These are phyloP conservation scores for Azemiops feae DNA, from an alignment of 2,113 vertebrate genomes.

Conservation along the genomic window DNA sequence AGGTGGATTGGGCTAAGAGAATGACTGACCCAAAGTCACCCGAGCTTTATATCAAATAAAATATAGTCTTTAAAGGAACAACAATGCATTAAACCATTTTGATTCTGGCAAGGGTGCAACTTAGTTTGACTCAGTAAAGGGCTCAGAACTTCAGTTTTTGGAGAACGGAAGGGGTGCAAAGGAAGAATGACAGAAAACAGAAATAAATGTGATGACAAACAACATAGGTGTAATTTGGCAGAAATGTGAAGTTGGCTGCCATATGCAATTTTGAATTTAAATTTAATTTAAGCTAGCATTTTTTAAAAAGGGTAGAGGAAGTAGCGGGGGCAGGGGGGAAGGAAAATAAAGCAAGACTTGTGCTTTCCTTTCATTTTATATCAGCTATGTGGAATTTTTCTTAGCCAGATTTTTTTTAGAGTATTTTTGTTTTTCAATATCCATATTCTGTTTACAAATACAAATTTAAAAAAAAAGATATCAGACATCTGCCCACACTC, in stretches of 20 bases:
- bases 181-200: constrained; percentile 9
- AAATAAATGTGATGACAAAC: constrained; percentile 27
- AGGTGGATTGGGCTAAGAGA: background rate
- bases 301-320: constrained; percentile 1
- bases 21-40: background rate
- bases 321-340: background rate
- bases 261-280: constrained; percentile 16
- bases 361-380: constrained; percentile 10
- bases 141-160: constrained; percentile 19
- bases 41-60: background rate
- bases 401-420: constrained; percentile 18
- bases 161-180: constrained; percentile 9
- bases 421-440: constrained; percentile 20
- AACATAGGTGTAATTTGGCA: constrained; percentile 46
- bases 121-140: background rate
- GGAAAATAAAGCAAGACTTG: background rate
- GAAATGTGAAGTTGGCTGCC: constrained; percentile 30
- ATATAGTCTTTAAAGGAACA: background rate
- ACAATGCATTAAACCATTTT: background rate
- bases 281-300: background rate
- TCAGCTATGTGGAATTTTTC: constrained; percentile 27
- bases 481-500: constrained; percentile 16
- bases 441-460: constrained; percentile 41
- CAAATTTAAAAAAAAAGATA: constrained; percentile 1
- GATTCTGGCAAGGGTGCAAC: background rate